Evolutionary conservation across 2,797 vertebrate species (phyloP).

Genomic region (Lepilemur septentrionalis): DNA sequence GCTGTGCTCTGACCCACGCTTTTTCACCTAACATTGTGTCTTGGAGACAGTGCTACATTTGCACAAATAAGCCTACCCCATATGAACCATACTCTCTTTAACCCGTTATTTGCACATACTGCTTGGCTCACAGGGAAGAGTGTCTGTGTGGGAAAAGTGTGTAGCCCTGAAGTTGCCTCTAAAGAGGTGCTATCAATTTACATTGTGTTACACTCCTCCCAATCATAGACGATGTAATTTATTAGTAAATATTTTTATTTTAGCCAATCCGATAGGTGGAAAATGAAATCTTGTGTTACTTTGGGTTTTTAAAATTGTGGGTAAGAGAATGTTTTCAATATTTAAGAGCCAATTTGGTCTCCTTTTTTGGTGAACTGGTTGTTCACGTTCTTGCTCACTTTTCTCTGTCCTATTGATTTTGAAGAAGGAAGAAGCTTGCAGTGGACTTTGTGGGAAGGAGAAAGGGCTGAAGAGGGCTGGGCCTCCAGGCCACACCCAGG

Average conservation of each 20-base stretch:
- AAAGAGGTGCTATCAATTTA: neutral
- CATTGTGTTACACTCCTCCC: neutral
- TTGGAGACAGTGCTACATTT: neutral
- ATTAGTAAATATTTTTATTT: conserved; percentile 17
- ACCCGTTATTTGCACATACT: neutral
- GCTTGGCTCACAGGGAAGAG: neutral
- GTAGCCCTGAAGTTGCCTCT: too few relatives aligned
- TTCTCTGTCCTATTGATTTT: neutral
- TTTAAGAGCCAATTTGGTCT: neutral
- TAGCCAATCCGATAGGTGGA: neutral
- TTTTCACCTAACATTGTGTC: neutral
- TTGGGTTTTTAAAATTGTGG: neutral
- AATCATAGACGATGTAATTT: neutral
- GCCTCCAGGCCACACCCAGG: neutral
- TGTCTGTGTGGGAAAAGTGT: neutral
- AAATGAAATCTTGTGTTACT: neutral
- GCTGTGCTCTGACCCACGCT: neutral
- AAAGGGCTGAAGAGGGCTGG: neutral
- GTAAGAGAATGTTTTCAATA: neutral
- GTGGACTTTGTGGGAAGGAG: neutral
- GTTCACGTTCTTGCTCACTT: neutral
- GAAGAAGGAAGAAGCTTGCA: neutral
- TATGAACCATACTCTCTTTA: neutral
- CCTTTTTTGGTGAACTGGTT: neutral
- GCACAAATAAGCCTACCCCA: neutral